Conservation (phyloP, 2,797 vertebrate genomes). For the Muraenolepis orangiensis region DNA sequence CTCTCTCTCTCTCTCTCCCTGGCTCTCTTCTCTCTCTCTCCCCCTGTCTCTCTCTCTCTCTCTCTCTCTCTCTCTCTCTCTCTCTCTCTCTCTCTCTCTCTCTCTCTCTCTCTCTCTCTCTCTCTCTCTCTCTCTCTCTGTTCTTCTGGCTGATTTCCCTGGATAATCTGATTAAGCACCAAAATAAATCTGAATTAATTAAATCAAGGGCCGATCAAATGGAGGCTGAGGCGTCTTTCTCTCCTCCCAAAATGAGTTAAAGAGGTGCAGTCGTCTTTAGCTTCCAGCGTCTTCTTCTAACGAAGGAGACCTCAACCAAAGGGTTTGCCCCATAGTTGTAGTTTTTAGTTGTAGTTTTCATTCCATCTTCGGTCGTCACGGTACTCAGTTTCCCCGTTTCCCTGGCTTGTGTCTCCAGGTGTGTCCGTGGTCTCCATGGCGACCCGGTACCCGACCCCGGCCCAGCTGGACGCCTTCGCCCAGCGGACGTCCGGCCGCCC, state of each 20-base stretch:
- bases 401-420: constrained; percentile 67
- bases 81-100: constrained; percentile 30
- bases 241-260: constrained; percentile 49
- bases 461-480: constrained; percentile 94
- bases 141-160: constrained; percentile 56
- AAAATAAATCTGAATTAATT: constrained; percentile 66
- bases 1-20: constrained; percentile 28
- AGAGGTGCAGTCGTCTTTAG: constrained; percentile 47
- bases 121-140: constrained; percentile 21
- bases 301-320: constrained; percentile 24
- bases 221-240: constrained; percentile 53
- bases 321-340: neutral
- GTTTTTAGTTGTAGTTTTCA: constrained; percentile 30
- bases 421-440: constrained; percentile 78
- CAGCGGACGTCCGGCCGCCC: constrained; percentile 93
- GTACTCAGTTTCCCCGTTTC: neutral
- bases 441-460: constrained; percentile 89
- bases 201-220: constrained; percentile 63
- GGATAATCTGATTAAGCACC: constrained; percentile 61
- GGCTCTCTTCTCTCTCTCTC: constrained; percentile 26
- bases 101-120: constrained; percentile 24
- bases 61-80: constrained; percentile 30
- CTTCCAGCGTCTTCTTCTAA: no score
- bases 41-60: constrained; percentile 14
- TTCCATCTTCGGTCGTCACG: neutral